These are phyloP conservation scores for Galleria mellonella DNA, from an alignment of 1,140 invertebrate genomes.

Conservation along the genomic window DNA sequence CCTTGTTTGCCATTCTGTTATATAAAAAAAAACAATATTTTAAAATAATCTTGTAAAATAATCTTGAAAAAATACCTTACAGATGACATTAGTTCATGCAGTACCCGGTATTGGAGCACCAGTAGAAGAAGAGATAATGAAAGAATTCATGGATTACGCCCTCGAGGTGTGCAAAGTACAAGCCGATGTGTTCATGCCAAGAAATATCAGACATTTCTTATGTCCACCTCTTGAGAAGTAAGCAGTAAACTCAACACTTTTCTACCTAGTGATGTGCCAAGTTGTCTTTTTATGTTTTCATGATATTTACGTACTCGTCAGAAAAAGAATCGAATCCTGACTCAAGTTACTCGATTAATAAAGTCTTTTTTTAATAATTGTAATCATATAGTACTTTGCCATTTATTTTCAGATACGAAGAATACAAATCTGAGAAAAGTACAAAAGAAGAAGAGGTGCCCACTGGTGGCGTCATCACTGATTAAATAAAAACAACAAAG, in stretches of 20 bases:
- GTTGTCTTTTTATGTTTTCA: too few relatives aligned
- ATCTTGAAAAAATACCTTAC: not conserved
- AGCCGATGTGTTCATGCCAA: conserved; percentile 76
- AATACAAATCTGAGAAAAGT: conserved; percentile 20
- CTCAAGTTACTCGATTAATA: too few relatives aligned
- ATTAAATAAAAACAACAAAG: conserved; percentile 16
- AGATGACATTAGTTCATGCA: conserved; percentile 61
- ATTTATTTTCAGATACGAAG: conserved; percentile 26
- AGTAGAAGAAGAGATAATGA: conserved; percentile 61
- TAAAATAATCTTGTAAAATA: too few relatives aligned
- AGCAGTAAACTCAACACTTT: conserved; percentile 7
- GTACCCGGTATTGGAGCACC: conserved; percentile 75
- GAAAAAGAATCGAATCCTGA: too few relatives aligned
- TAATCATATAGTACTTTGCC: not conserved
- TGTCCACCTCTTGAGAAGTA: conserved; percentile 76
- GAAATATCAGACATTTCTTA: conserved; percentile 76
- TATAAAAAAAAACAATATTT: too few relatives aligned
- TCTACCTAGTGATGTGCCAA: too few relatives aligned
- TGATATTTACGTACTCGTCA: too few relatives aligned
- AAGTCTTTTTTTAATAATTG: not conserved
- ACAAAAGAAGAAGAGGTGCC: conserved; percentile 27
- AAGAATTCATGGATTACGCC: conserved; percentile 69
- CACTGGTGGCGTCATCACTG: conserved; percentile 26
- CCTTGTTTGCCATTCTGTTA: too few relatives aligned
- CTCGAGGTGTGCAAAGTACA: conserved; percentile 68